Percentiles rank a stretch among this genome's conserved stretches.
phyloP scores from a whole-genome alignment of 2,113 vertebrate species.

The Ptilorrhoa leucosticta region DNA sequence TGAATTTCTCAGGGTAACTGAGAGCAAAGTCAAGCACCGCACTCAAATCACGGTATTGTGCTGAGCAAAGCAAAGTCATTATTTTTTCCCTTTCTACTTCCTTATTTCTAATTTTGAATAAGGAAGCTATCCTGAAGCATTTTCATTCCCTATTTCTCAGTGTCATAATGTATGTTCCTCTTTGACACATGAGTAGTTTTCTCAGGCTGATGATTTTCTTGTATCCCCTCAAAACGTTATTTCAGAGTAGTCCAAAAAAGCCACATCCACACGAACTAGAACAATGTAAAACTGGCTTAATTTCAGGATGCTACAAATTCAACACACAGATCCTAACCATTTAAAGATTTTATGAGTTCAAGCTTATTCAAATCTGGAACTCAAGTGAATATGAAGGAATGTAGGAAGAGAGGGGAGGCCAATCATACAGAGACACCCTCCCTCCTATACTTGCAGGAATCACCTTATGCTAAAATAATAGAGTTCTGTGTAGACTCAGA shows the following conservation, averaged over 20 bases:
- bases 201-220: constrained; percentile 22
- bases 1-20: not conserved
- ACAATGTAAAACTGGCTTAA: not conserved
- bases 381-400: not conserved
- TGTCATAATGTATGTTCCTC: constrained; percentile 8
- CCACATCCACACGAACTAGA: not conserved
- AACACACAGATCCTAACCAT: not conserved
- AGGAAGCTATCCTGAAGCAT: constrained; percentile 7
- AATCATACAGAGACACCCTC: not conserved
- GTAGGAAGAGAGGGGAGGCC: not conserved
- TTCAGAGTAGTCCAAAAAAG: not conserved
- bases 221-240: not conserved
- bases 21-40: not conserved
- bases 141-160: not conserved
- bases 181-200: not conserved
- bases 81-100: constrained; percentile 41
- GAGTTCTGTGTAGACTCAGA: not conserved
- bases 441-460: not conserved
- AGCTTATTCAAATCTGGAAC: not conserved
- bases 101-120: constrained; percentile 55
- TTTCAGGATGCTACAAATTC: not conserved
- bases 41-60: not conserved
- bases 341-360: not conserved
- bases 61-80: constrained; percentile 23
- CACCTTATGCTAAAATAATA: not conserved